Evolutionary conservation across 92 coral and sea anemone genomes (phyloP).

Genomic region (Paramuricea clavata): DNA sequence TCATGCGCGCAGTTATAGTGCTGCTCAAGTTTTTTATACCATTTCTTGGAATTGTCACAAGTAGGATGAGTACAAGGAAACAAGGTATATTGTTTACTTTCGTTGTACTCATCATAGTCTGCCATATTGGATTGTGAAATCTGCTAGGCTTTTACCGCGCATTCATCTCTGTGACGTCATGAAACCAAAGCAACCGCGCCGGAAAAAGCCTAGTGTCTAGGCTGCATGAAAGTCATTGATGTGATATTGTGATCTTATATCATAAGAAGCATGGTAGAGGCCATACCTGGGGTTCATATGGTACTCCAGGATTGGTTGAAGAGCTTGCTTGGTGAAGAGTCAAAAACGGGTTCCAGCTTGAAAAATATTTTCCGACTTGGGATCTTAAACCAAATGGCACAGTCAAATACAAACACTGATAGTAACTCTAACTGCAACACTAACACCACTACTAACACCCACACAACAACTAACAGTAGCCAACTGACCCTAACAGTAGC

Average conservation of each 20-base stretch:
- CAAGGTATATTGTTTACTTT: not conserved
- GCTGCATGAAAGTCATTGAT: no score
- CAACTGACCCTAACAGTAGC: no score
- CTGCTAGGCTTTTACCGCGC: conserved; percentile 27
- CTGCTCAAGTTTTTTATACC: conserved; percentile 3
- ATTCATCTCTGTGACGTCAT: conserved; percentile 15
- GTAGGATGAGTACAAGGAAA: conserved; percentile 21
- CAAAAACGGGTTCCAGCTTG: conserved; percentile 17
- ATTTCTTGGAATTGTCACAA: not conserved
- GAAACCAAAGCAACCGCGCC: no score
- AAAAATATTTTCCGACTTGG: conserved; percentile 23
- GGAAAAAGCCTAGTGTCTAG: no score
- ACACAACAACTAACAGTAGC: no score
- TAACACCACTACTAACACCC: no score
- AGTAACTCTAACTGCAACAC: no score
- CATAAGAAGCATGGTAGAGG: conserved; percentile 58
- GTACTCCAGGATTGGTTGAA: conserved; percentile 45
- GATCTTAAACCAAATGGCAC: not conserved
- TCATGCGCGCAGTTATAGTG: conserved; percentile 3
- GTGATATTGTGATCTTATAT: no score
- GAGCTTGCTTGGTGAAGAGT: not conserved
- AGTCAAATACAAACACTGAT: no score
- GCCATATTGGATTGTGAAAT: conserved; percentile 18
- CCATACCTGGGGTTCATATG: conserved; percentile 45
- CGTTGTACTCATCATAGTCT: not conserved